Evolutionary conservation across 2,113 vertebrate species (phyloP), one percentile per base, ranked within the genome.

Genomic region (Pandion haliaetus): DNA sequence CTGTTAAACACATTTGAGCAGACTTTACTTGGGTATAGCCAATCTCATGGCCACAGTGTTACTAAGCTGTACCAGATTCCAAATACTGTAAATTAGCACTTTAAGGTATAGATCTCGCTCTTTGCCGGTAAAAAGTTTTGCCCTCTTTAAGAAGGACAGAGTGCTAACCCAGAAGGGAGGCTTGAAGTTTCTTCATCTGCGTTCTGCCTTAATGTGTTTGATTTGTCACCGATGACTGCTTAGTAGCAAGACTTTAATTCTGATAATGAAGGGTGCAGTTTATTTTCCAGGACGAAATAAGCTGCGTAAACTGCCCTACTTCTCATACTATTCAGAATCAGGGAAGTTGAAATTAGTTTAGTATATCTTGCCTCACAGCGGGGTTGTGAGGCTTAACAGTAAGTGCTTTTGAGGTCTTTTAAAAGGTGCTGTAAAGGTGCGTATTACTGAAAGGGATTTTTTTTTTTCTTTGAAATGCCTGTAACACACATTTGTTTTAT

Each of bases 351-450:
- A 58, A 36, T 28, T n/a, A 78, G 13, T 71, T 54, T 70, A 5
- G 17, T 31, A 12, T 74, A 4, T 52, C 52, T 90, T 72, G 54
- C 94, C 91, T 96, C 95, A 66, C 84, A 40, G 70, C 16, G 5
- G 90, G 85, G 59, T 50, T 69, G 78, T 85, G 88, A 82, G 89
- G 95, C 70, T 91, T 17, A 24, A 29, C 83, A 78, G 62, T 7
- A 44, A 59, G 44, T 93, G 92, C 91, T 94, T 87, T 69, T 3
- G 71, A 93, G 74, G 84, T 38, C 80, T 92, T 92, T 80, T 79
- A 50, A 94, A 96, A 95, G 95, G 94, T 97, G 97, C 95, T 96
- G 95, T 90, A 94, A 84, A 95, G 89, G 96, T 96, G 93, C 94
- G 52, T 91, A 71, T 93, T 94, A 91, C 93, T 94, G 96, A 96